phyloP scores from a whole-genome alignment of 2,797 vertebrate species.

The Ceyx erithaca region DNA sequence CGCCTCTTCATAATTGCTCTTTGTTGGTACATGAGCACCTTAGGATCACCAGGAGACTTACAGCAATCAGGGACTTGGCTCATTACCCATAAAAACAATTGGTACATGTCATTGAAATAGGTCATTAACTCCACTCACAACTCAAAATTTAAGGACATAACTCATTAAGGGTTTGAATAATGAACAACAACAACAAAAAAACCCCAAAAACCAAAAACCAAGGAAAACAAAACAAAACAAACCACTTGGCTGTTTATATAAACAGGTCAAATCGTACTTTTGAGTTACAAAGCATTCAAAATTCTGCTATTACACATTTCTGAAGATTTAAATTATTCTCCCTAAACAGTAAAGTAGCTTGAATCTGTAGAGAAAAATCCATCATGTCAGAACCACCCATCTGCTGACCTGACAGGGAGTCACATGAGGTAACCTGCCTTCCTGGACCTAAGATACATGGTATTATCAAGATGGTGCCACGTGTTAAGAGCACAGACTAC shows the following conservation, averaged over 20 bases:
- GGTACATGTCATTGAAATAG: constrained; percentile 5
- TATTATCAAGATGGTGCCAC: no score
- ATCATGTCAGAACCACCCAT: no score
- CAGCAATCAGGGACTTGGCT: not conserved
- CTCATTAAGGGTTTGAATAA: not conserved
- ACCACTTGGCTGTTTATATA: not conserved
- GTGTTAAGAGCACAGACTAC: no score
- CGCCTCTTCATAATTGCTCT: not conserved
- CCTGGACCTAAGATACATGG: no score
- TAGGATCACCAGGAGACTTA: not conserved
- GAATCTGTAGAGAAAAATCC: not conserved
- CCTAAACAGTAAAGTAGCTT: not conserved
- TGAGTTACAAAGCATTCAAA: not conserved
- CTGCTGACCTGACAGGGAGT: no score
- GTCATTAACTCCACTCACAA: constrained; percentile 16
- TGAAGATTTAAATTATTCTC: not conserved
- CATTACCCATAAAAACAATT: constrained; percentile 35
- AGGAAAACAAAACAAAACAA: no score
- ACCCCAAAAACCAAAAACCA: no score
- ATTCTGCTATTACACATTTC: not conserved
- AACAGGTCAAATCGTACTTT: not conserved
- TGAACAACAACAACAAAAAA: not conserved
- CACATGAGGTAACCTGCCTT: no score
- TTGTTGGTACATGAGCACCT: not conserved
- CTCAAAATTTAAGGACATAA: not conserved